Base-by-base conservation (phyloP, 2,888 invertebrate species). In the Monoplex corrugatus region DNA sequence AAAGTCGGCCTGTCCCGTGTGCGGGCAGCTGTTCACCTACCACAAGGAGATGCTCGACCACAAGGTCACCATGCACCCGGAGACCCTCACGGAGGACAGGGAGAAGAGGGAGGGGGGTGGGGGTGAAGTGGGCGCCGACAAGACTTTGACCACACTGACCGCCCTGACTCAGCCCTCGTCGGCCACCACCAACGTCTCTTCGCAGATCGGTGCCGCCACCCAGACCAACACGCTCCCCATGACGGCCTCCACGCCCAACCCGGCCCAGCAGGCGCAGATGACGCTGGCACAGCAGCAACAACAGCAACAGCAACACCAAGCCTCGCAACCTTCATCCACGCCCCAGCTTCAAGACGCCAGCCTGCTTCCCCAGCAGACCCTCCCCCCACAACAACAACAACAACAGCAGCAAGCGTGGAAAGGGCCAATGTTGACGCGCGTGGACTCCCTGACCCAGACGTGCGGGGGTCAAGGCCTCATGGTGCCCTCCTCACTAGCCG, bases 21-120 rank as follows among this genome's bases (percentile, higher is more conserved):
- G 88, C 43, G 88, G 88, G 2, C 88, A 83, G 88, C 19, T 80
- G 28, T 88, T 88, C 80, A 78, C 91, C 38, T 87, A 91, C 80
- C 75, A 90, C 43, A 90, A 90, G 82, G 90, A 91, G 40, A 89
- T 91, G 90, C 88, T 91, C 68, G 84, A 88, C 23, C 90, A 91
- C 82, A 89, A 88, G 28, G 88, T 87, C 86, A 38, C 89, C 87
- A 38, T 87, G 23, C 91, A 91, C 82, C 91, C 88, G 0, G 72
- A 86, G 16, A 28, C 57, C 23, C 2, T 43, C 28, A 78, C 38
- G 19, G 19, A 85, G 6, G 28, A n/a, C 10, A 32, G 50, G 19
- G 83, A 68, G 87, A 75, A 2, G 43, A 82, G 86, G 57, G 87
- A 35, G 82, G 88, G 16, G 87, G 84, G 68, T 40, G 32, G 68